phyloP scores from a whole-genome alignment of 92 coral and sea anemone genomes.

The Meandrina meandrites region DNA sequence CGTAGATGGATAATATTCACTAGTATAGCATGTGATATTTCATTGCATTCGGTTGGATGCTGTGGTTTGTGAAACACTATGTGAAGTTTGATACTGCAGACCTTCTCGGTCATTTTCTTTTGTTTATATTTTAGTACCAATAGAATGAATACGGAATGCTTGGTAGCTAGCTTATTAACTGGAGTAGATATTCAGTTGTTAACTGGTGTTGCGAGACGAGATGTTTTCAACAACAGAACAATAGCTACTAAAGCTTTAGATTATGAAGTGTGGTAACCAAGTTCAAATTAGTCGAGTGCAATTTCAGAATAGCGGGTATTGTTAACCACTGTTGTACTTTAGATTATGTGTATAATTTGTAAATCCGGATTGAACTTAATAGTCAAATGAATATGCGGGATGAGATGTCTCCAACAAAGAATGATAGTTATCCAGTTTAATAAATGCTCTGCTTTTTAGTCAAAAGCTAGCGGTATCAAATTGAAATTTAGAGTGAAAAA shows the following conservation, averaged over 20 bases:
- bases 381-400: too few relatives aligned
- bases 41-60: too few relatives aligned
- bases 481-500: too few relatives aligned
- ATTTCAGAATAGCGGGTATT: neutral
- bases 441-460: too few relatives aligned
- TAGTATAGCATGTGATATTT: neutral
- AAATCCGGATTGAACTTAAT: too few relatives aligned
- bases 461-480: too few relatives aligned
- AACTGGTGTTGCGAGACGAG: neutral
- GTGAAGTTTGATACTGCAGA: neutral
- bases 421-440: too few relatives aligned
- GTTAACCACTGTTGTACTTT: neutral
- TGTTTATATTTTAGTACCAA: too few relatives aligned
- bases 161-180: neutral
- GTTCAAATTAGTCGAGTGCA: neutral
- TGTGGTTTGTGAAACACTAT: neutral
- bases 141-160: neutral
- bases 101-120: neutral
- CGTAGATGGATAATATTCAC: too few relatives aligned
- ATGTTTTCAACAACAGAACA: conserved; percentile 3
- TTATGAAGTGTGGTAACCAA: neutral
- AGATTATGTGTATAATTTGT: too few relatives aligned
- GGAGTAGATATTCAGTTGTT: neutral
- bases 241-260: neutral
- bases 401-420: too few relatives aligned